phyloP scores from a whole-genome alignment of 1,140 invertebrate genomes.

The Brevipalpus yothersi region DNA sequence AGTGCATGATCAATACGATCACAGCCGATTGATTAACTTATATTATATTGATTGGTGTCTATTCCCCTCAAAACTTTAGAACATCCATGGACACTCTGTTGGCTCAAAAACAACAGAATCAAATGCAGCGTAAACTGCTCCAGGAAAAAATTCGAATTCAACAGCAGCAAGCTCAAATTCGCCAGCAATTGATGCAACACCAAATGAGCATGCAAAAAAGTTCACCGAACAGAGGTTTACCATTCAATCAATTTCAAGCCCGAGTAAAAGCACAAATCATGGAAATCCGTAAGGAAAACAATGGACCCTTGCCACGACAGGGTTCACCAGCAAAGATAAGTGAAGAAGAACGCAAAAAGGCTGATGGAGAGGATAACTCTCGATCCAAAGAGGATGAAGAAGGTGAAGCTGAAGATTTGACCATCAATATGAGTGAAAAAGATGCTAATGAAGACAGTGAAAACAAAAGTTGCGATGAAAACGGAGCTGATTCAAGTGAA shows the following conservation, averaged over 20 bases:
- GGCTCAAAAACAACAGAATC: neutral
- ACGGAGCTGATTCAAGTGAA: neutral
- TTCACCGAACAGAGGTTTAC: neutral
- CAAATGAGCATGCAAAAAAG: neutral
- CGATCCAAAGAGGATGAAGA: no score
- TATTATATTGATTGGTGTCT: neutral
- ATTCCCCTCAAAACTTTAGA: neutral
- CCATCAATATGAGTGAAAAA: neutral
- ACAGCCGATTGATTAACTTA: no score
- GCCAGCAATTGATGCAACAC: neutral
- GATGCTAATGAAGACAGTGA: neutral
- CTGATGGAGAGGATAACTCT: no score
- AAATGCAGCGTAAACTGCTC: neutral
- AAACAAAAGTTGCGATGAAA: neutral
- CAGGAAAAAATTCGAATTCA: neutral
- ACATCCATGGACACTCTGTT: neutral
- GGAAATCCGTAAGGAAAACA: neutral
- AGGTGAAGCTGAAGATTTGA: neutral
- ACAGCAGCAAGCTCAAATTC: neutral
- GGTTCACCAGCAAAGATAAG: neutral
- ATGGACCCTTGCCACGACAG: no score
- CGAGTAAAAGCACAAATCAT: neutral
- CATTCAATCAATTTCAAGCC: neutral
- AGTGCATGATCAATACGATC: no score
- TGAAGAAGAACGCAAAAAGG: neutral